Evolutionary conservation across 2,888 invertebrate genomes (phyloP), one percentile per base, ranked within the genome.

Genomic region (Pyralis farinalis): DNA sequence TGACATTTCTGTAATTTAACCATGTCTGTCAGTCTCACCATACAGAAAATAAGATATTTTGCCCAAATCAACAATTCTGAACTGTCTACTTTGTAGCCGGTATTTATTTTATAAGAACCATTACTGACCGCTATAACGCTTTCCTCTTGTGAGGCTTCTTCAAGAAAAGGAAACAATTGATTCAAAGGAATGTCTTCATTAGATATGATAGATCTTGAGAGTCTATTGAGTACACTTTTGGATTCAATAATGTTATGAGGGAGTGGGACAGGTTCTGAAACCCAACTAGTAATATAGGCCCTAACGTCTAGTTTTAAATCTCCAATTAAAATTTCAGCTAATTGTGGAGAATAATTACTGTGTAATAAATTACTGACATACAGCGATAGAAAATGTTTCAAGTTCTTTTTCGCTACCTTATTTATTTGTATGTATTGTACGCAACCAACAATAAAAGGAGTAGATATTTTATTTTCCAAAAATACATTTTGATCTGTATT

Each of bases 361-460:
- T 93, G 93, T 16, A 93, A 78, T 49, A 92, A 83, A 69, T 92
- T 90, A n/a, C 88, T 61, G 7, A 85, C 62, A 46, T 84, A 86
- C 11, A 82, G 50, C n/a, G 79, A 83, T 12, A 88, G 46, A 42
- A 87, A 88, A 36, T 74, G 59, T 55, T 83, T 81, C 11, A 88
- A 63, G 49, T 49, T 63, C 45, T 82, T 84, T 46, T 78, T 83
- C 1, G 63, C 65, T 21, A 73, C 76, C 47, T 75, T 83, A 42
- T 82, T 69, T 1, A 51, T 53, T 47, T 78, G 74, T 16, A 79
- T 56, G 43, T 65, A 87, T 37, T 84, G 79, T 49, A 86, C 69
- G 42, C 84, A 84, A 0, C 86, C 86, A 5, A 84, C 77, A 35
- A 87, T 75, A 47, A 86, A 88, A 1, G 77, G 71, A 0, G 88